A percentile compares a stretch with the other conserved stretches of the same genome.
phyloP scores from a whole-genome alignment of 2,888 invertebrate species.

The Temnothorax unifasciatus region DNA sequence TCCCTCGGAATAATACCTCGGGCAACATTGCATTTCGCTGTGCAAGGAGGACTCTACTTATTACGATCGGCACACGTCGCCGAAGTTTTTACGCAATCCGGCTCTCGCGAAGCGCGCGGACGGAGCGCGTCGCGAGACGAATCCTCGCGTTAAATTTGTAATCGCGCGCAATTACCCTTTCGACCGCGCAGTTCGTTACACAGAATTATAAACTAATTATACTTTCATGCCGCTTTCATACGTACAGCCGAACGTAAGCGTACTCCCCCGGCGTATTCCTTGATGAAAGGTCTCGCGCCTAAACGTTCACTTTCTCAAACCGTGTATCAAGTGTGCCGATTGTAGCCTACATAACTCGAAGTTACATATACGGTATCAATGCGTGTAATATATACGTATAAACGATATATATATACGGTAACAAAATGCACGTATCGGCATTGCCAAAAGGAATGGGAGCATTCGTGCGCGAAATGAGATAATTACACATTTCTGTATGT shows the following conservation, averaged over 20 bases:
- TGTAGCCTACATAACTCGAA: slow-evolving; percentile 56
- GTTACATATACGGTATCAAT: slow-evolving; percentile 40
- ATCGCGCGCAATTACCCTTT: slow-evolving; percentile 54
- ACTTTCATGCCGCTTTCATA: slow-evolving; percentile 41
- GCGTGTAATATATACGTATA: background rate
- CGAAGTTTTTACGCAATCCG: slow-evolving; percentile 7
- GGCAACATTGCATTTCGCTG: background rate
- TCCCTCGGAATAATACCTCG: background rate
- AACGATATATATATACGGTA: background rate
- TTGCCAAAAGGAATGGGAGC: background rate
- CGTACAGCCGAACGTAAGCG: slow-evolving; percentile 17
- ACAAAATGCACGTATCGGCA: background rate
- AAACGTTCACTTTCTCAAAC: slow-evolving; percentile 63
- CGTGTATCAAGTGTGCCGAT: slow-evolving; percentile 42
- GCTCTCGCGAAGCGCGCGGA: background rate
- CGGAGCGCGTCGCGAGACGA: background rate
- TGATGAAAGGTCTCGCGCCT: slow-evolving; percentile 47
- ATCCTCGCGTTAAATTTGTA: slow-evolving; percentile 43
- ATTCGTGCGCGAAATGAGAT: slow-evolving; percentile 12
- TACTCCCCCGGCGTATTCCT: slow-evolving; percentile 8
- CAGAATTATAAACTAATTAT: slow-evolving; percentile 52
- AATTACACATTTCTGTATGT: slow-evolving; percentile 11
- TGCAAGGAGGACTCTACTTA: background rate
- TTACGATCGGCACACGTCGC: background rate
- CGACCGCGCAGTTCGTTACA: slow-evolving; percentile 24